Base-by-base conservation (phyloP, 2,113 vertebrate genomes). In the Epinephelus lanceolatus region DNA sequence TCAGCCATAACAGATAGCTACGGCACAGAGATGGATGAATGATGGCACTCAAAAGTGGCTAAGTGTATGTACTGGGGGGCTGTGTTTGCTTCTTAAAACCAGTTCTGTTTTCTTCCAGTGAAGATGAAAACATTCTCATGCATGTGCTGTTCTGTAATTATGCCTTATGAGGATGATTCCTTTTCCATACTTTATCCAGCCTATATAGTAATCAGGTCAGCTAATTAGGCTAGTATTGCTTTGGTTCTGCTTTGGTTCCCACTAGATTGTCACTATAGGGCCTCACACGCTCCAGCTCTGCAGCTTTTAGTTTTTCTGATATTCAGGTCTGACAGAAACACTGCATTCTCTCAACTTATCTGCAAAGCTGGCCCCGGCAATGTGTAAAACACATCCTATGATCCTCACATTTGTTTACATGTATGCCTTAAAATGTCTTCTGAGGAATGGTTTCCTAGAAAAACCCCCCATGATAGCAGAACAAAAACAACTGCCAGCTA, bases 151-250 rank as follows among this genome's bases (percentile, higher is more conserved):
- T 68, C 71, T 76, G 80, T 82, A 30, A 84, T 81, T 66, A 71
- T 37, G 80, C 57, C 67, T 77, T 78, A 60, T 47, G 66, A 87
- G 66, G 51, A 82, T 60, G 63, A 82, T 81, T 86, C 66, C 62
- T 70, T 81, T 30, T 70, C 87, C 82, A 85, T 88, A 83, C 86
- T 88, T 89, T 81, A 83, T 88, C 78, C 83, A 79, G 86, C 88
- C 80, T 81, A 53, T 91, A 80, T 84, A 85, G 83, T 92, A 94
- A 94, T 92, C 91, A 91, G 94, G 92, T 91, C 93, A 91, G 87
- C 85, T 93, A 94, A 94, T 94, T 93, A 94, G 93, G 94, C 94
- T 93, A 88, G 80, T 67, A 90, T 92, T 89, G 89, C 93, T 83
- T 92, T 65, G 86, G 88, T 84, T 86, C 85, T 81, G 79, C 85